phyloP scores from a whole-genome alignment of 2,113 vertebrate species.

The Rafetus swinhoei region DNA sequence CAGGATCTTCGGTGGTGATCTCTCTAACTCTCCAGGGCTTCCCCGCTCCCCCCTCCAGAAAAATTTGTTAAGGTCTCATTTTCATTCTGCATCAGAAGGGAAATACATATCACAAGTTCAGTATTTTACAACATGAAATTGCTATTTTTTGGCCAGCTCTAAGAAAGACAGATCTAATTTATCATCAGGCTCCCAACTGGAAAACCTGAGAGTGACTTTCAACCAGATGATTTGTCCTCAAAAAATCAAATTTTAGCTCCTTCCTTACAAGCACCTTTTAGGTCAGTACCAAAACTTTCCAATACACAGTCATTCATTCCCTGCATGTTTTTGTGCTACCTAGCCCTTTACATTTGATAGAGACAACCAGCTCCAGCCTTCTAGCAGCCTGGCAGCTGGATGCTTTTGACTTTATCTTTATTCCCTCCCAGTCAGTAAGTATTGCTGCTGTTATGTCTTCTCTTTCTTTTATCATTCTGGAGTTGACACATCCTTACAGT shows the following conservation, averaged over 20 bases:
- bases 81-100: background rate
- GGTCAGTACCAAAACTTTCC: background rate
- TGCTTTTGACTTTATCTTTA: background rate
- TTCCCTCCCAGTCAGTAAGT: background rate
- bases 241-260: background rate
- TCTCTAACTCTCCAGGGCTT: background rate
- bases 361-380: background rate
- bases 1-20: background rate
- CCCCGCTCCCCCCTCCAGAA: fast-evolving
- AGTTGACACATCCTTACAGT: background rate
- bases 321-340: background rate
- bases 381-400: background rate
- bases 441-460: background rate
- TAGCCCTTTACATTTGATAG: background rate
- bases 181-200: background rate
- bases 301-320: background rate
- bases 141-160: background rate
- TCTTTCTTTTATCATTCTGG: background rate
- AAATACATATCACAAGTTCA: background rate
- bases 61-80: background rate
- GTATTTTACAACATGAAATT: background rate
- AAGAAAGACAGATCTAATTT: background rate
- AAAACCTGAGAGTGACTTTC: background rate
- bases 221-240: background rate
- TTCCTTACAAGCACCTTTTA: background rate